phyloP scores from a whole-genome alignment of 2,113 vertebrate species.

The Pygoscelis adeliae region DNA sequence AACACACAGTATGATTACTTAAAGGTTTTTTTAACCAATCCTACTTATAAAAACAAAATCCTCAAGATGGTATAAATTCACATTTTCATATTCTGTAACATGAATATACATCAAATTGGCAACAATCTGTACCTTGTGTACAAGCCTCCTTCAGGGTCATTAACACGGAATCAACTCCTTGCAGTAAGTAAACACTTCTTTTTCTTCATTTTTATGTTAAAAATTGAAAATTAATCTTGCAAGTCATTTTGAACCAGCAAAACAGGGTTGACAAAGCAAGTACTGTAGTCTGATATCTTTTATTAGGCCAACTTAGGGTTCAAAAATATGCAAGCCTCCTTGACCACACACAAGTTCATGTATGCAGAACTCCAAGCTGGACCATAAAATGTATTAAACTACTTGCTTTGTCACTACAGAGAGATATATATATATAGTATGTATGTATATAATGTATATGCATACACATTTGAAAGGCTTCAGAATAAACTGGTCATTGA shows the following conservation, averaged over 20 bases:
- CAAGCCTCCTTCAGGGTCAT: conserved; percentile 19
- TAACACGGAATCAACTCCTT: conserved; percentile 54
- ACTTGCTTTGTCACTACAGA: conserved; percentile 40
- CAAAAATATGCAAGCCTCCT: conserved; percentile 55
- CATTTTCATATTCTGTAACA: conserved; percentile 42
- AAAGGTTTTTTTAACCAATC: conserved; percentile 36
- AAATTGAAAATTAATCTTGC: conserved; percentile 71
- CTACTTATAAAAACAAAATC: conserved; percentile 49
- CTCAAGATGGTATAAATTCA: conserved; percentile 27
- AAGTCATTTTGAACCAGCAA: conserved; percentile 49
- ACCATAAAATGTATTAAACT: conserved; percentile 45
- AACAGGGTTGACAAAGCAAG: conserved; percentile 66
- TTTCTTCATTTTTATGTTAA: conserved; percentile 60
- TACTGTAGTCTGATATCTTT: conserved; percentile 64
- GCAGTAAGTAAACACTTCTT: conserved; percentile 50
- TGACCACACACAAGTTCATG: conserved; percentile 46
- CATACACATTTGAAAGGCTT: background rate
- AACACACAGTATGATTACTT: conserved; percentile 42
- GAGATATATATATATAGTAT: background rate
- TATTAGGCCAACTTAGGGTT: conserved; percentile 64
- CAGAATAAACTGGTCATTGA: conserved; percentile 17
- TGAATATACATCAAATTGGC: conserved; percentile 29
- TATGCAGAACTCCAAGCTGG: conserved; percentile 6
- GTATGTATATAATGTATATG: background rate
- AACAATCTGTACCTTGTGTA: conserved; percentile 56